A percentile compares a stretch with the other conserved stretches of the same genome.
phyloP scores from a whole-genome alignment of 92 coral and sea anemone species.

The Palythoa caribaeorum region DNA sequence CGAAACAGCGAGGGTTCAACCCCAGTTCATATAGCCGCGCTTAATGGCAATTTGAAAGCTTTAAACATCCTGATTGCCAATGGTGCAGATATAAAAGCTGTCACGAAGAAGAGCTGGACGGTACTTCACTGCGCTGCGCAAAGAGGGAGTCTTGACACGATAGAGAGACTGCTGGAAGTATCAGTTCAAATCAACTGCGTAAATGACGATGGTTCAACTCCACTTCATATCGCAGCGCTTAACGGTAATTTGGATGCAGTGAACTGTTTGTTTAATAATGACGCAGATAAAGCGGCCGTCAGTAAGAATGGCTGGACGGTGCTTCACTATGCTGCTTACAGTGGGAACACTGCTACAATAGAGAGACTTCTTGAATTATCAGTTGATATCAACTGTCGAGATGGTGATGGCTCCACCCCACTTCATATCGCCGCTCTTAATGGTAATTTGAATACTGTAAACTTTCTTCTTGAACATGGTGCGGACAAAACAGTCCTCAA shows the following conservation, averaged over 20 bases:
- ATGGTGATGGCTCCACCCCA: neutral
- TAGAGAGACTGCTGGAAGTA: conserved; percentile 10
- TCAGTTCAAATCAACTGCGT: conserved; percentile 39
- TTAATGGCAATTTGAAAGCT: conserved; percentile 32
- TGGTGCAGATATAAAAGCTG: conserved; percentile 37
- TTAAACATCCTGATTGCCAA: neutral
- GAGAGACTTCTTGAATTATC: neutral
- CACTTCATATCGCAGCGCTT: conserved; percentile 30
- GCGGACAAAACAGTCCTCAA: conserved; percentile 30
- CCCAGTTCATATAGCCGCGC: conserved; percentile 34
- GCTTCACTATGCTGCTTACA: conserved; percentile 13
- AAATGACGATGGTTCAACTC: neutral
- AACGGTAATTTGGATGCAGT: conserved; percentile 37
- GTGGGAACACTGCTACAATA: neutral
- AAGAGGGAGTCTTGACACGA: conserved; percentile 29
- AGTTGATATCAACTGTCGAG: neutral
- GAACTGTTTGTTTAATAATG: neutral
- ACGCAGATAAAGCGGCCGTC: conserved; percentile 38
- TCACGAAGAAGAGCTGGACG: neutral
- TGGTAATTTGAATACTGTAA: conserved; percentile 10
- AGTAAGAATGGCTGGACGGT: neutral
- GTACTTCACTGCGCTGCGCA: conserved; percentile 40
- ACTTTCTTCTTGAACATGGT: neutral
- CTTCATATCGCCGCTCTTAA: neutral
- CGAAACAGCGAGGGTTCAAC: conserved; percentile 1